Evolutionary conservation across 2,888 invertebrate species (phyloP).

Genomic region (Acanthacorydalis orientalis): DNA sequence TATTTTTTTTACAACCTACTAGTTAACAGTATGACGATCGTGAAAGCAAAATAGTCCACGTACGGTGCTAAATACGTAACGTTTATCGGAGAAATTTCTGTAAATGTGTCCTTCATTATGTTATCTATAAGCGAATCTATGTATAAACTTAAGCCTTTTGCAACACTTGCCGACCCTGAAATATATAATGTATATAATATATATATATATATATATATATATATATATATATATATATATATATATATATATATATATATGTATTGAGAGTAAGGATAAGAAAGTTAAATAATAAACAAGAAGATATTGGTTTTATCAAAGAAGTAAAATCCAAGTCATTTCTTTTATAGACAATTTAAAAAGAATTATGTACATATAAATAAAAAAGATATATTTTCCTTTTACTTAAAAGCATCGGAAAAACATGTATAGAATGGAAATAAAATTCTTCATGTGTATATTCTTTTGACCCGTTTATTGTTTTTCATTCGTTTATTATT

Average conservation of each 20-base stretch:
- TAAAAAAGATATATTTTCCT: no score
- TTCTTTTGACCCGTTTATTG: no score
- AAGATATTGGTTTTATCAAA: no score
- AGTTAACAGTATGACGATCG: slow-evolving; percentile 50
- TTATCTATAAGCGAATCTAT: slow-evolving; percentile 50
- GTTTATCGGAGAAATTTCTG: slow-evolving; percentile 45
- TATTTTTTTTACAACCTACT: slow-evolving; percentile 27
- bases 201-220: background rate
- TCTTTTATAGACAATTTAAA: no score
- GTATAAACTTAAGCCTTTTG: slow-evolving; percentile 65
- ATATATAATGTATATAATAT: slow-evolving; percentile 5
- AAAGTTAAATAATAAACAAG: no score
- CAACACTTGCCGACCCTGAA: slow-evolving; percentile 64
- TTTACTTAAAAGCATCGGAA: no score
- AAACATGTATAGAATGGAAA: no score
- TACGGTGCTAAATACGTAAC: slow-evolving; percentile 47
- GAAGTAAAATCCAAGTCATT: no score
- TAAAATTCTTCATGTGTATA: no score
- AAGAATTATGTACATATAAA: no score
- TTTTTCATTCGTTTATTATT: no score
- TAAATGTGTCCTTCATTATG: slow-evolving; percentile 45
- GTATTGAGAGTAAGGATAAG: no score
- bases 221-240: background rate
- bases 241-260: background rate
- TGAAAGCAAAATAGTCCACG: slow-evolving; percentile 62